phyloP scores from a whole-genome alignment of 2,797 vertebrate genomes.

The Cottoperca gobio region DNA sequence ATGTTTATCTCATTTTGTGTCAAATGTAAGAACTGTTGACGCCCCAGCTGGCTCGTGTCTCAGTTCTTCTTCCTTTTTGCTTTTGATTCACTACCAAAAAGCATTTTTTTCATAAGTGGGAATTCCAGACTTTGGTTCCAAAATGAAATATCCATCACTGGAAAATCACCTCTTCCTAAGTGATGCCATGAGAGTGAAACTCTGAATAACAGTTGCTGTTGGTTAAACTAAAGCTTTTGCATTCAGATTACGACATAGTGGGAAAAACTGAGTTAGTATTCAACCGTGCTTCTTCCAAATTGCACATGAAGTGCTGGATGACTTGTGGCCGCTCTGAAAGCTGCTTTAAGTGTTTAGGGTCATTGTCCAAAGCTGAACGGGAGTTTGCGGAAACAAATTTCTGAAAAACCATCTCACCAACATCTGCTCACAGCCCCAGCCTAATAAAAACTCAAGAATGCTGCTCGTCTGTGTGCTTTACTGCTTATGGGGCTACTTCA shows the following conservation, averaged over 20 bases:
- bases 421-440: constrained; percentile 71
- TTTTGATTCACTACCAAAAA: constrained; percentile 40
- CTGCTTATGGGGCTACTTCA: constrained; percentile 71
- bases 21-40: not conserved
- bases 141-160: constrained; percentile 36
- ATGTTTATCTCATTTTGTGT: constrained; percentile 13
- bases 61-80: constrained; percentile 12
- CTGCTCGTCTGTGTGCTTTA: constrained; percentile 63
- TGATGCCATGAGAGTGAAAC: constrained; percentile 31
- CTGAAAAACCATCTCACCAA: constrained; percentile 49
- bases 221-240: constrained; percentile 3
- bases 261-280: constrained; percentile 35
- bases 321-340: constrained; percentile 1
- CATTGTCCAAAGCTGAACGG: constrained; percentile 28
- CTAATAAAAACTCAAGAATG: constrained; percentile 78
- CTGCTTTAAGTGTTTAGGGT: constrained; percentile 17
- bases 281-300: not conserved
- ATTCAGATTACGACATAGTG: constrained; percentile 34
- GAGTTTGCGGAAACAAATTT: constrained; percentile 36
- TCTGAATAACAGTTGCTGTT: constrained; percentile 35
- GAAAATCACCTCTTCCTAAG: constrained; percentile 34
- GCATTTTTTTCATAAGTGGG: constrained; percentile 13
- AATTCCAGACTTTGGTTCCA: constrained; percentile 41
- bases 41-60: constrained; percentile 13
- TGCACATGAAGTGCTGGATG: not conserved